A percentile compares a stretch with the other conserved stretches of the same genome.
Evolutionary conservation across 2,113 vertebrate species (phyloP).

Genomic region (Hypomesus transpacificus): DNA sequence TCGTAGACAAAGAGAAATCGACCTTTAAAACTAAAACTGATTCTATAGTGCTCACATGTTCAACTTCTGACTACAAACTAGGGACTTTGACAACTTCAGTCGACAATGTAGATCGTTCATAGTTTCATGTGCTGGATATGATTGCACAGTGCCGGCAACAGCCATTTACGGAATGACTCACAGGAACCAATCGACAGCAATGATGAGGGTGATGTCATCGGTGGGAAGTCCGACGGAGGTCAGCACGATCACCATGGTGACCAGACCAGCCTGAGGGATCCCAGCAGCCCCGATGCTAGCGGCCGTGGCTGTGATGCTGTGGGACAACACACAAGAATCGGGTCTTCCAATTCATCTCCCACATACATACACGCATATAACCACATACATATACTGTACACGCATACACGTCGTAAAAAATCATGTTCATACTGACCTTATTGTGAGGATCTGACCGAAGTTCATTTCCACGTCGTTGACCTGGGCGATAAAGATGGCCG

Average conservation of each 20-base stretch:
- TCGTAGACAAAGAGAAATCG: constrained; percentile 35
- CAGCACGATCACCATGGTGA: constrained; percentile 98
- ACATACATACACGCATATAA: not conserved
- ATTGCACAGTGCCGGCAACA: no score
- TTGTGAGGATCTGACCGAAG: constrained; percentile 97
- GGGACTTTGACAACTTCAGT: no score
- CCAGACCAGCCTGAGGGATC: constrained; percentile 94
- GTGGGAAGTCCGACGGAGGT: constrained; percentile 96
- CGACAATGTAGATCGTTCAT: no score
- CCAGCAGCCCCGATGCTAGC: constrained; percentile 96
- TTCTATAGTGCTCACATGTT: constrained; percentile 4
- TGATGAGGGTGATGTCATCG: constrained; percentile 97
- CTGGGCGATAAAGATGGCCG: constrained; percentile 96
- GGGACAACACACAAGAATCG: constrained; percentile 6
- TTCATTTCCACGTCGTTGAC: constrained; percentile 97
- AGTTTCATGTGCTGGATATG: no score
- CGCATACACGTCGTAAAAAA: not conserved
- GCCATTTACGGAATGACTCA: constrained; percentile 70
- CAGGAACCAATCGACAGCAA: constrained; percentile 98
- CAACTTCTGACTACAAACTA: no score
- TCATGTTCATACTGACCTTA: constrained; percentile 76
- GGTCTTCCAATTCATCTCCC: not conserved
- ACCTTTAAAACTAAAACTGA: constrained; percentile 42
- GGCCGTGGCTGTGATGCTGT: constrained; percentile 93
- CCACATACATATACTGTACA: not conserved